Conservation (phyloP, 2,888 invertebrate genomes). For the Epirrhoe alternata region DNA sequence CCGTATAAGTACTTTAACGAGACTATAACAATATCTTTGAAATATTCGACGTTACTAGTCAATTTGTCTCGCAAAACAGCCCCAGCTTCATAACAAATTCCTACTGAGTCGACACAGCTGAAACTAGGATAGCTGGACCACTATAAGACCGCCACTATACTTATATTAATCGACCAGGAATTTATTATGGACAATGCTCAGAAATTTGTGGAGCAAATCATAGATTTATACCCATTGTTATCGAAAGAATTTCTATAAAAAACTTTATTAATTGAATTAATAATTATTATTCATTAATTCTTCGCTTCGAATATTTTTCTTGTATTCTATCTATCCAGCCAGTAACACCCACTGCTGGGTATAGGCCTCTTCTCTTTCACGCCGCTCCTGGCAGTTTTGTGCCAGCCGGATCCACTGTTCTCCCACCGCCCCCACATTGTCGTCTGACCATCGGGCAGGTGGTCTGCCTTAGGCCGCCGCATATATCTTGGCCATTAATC, state of each 20-base stretch:
- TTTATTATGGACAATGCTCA: conserved; percentile 91
- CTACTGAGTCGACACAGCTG: conserved; percentile 12
- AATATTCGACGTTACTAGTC: conserved; percentile 27
- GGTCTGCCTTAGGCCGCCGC: no score
- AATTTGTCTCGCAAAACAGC: conserved; percentile 32
- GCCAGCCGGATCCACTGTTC: no score
- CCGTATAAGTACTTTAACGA: conserved; percentile 18
- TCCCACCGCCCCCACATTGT: no score
- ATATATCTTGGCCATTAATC: no score
- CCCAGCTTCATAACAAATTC: conserved; percentile 34
- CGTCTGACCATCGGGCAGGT: no score
- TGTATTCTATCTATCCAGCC: no score
- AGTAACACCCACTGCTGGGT: no score
- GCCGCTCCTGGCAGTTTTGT: no score
- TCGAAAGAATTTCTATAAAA: conserved; percentile 84
- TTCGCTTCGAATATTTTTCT: no score
- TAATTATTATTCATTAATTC: conserved; percentile 85
- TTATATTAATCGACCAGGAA: conserved; percentile 86
- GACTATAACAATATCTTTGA: conserved; percentile 32
- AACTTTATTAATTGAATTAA: conserved; percentile 86
- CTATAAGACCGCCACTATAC: no score
- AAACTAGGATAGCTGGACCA: neutral
- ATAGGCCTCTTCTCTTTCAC: no score
- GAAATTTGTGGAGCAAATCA: conserved; percentile 93
- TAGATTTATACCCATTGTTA: conserved; percentile 91